Percentiles rank a stretch among this genome's conserved stretches.
These are phyloP conservation scores for Protobothrops mucrosquamatus DNA, from an alignment of 2,113 vertebrate genomes.

Conservation along the genomic window DNA sequence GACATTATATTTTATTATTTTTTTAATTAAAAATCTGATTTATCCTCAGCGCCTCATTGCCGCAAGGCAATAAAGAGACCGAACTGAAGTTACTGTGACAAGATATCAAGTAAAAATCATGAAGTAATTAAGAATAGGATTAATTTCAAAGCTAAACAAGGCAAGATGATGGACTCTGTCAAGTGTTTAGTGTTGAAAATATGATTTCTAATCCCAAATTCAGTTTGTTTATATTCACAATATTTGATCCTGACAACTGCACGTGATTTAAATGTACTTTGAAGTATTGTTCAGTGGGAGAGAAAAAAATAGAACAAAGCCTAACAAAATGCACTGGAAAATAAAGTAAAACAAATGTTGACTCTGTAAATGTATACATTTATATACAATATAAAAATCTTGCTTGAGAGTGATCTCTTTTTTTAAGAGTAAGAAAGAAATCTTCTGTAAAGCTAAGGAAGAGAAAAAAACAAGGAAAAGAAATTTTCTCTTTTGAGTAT, in stretches of 20 bases:
- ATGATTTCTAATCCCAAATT: neutral
- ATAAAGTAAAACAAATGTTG: neutral
- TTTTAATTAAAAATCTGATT: neutral
- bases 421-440: neutral
- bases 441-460: neutral
- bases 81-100: neutral
- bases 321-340: neutral
- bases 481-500: neutral
- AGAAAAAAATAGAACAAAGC: neutral
- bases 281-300: neutral
- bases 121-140: constrained; percentile 7
- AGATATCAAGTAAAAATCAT: neutral
- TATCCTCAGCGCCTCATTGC: neutral
- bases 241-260: neutral
- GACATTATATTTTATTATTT: neutral
- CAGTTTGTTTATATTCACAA: neutral
- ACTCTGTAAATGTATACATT: neutral
- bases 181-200: neutral
- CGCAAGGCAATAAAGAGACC: neutral
- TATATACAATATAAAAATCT: neutral
- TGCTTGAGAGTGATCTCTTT: neutral
- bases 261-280: neutral
- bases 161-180: neutral
- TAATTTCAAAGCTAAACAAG: neutral
- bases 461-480: neutral